A percentile compares a stretch with the other conserved stretches of the same genome.
phyloP scores from a whole-genome alignment of 2,797 vertebrate species.

The Chlorospingus flavigularis region DNA sequence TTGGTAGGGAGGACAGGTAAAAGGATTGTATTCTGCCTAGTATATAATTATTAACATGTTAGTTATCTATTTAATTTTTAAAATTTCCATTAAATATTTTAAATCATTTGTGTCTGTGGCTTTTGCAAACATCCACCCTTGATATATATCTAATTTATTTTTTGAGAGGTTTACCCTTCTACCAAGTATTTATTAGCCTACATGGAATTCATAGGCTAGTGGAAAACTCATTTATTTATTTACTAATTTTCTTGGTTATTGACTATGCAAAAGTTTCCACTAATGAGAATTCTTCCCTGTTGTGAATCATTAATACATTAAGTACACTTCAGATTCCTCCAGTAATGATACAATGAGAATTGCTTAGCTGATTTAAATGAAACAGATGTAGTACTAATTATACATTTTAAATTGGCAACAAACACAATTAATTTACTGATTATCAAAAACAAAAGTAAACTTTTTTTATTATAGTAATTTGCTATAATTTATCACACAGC shows the following conservation, averaged over 20 bases:
- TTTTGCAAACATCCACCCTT: neutral
- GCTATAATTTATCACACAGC: slow-evolving; percentile 17
- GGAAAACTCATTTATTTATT: slow-evolving; percentile 24
- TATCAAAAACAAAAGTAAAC: slow-evolving; percentile 67
- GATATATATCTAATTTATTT: neutral
- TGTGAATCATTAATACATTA: slow-evolving; percentile 61
- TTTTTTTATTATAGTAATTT: slow-evolving; percentile 65
- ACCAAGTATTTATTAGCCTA: neutral
- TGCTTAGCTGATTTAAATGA: slow-evolving; percentile 58
- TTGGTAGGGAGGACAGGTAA: neutral
- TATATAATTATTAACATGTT: neutral
- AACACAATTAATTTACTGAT: slow-evolving; percentile 59
- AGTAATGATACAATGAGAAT: slow-evolving; percentile 55
- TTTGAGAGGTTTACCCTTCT: neutral
- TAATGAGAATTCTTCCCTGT: slow-evolving; percentile 50
- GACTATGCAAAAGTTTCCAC: slow-evolving; percentile 41
- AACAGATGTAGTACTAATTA: slow-evolving; percentile 65
- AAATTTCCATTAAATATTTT: neutral
- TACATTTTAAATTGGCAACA: slow-evolving; percentile 47
- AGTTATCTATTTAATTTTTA: neutral
- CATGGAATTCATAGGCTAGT: neutral
- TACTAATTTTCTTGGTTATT: slow-evolving; percentile 36
- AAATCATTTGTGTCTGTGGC: neutral
- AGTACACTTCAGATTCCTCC: slow-evolving; percentile 51
- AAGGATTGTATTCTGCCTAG: neutral